Conservation (phyloP, 2,888 invertebrate species). For the Hemaris fuciformis region DNA sequence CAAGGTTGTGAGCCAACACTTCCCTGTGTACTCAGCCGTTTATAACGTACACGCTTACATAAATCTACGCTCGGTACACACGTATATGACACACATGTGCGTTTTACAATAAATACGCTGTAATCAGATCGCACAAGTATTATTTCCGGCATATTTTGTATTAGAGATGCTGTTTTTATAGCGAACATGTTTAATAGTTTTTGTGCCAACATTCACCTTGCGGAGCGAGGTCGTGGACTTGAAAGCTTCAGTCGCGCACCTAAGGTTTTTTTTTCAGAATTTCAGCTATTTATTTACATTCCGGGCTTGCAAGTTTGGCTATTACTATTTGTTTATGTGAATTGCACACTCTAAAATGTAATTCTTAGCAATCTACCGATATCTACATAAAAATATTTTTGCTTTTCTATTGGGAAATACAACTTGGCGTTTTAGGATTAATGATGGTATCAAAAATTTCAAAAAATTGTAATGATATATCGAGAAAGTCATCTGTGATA, state of each 20-base stretch:
- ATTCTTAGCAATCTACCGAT: neutral
- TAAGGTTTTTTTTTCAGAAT: neutral
- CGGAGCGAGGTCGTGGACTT: constrained; percentile 6
- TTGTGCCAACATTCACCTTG: constrained; percentile 9
- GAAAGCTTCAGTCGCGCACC: constrained; percentile 4
- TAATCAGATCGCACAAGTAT: constrained; percentile 39
- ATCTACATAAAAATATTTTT: neutral
- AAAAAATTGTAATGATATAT: neutral
- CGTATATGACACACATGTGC: constrained; percentile 16
- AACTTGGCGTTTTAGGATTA: neutral
- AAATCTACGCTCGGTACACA: constrained; percentile 40
- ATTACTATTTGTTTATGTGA: neutral
- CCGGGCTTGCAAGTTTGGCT: neutral
- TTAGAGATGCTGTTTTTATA: constrained; percentile 6
- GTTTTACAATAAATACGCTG: constrained; percentile 26
- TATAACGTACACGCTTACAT: constrained; percentile 55
- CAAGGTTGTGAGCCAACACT: constrained; percentile 74
- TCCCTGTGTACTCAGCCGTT: constrained; percentile 74
- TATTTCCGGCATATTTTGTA: constrained; percentile 34
- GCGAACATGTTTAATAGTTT: neutral
- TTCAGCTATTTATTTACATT: constrained; percentile 2
- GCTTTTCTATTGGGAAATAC: neutral
- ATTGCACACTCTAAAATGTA: neutral
- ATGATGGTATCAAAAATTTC: neutral
- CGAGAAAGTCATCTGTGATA: neutral